Conservation (phyloP, 2,888 invertebrate genomes). For the Ganaspis brasiliensis region DNA sequence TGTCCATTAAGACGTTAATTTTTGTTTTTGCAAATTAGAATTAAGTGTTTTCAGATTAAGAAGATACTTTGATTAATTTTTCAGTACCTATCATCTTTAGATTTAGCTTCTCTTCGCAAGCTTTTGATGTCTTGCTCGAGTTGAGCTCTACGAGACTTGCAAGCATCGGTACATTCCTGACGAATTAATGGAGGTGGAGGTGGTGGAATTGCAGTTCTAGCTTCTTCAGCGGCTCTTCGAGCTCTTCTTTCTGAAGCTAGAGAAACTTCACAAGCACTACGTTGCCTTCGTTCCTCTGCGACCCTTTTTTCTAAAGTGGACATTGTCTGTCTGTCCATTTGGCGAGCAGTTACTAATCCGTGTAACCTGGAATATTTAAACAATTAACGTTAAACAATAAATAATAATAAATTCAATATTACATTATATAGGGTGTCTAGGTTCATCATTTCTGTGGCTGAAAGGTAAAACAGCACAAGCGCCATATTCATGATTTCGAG, state of each 20-base stretch:
- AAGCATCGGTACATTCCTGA: conserved; percentile 86
- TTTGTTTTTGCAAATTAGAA: too few relatives aligned
- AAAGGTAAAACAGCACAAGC: too few relatives aligned
- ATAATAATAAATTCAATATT: too few relatives aligned
- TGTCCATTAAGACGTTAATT: too few relatives aligned
- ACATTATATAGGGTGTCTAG: too few relatives aligned
- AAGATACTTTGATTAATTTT: too few relatives aligned
- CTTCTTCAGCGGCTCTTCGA: conserved; percentile 84
- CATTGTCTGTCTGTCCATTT: conserved; percentile 90
- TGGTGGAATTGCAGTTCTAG: conserved; percentile 75
- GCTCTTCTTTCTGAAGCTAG: conserved; percentile 88
- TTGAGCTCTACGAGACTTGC: conserved; percentile 85
- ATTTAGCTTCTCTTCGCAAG: conserved; percentile 85
- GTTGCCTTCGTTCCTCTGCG: conserved; percentile 91
- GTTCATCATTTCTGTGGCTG: too few relatives aligned
- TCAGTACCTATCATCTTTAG: conserved; percentile 85
- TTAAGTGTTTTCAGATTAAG: too few relatives aligned
- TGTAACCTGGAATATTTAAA: conserved; percentile 83
- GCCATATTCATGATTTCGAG: too few relatives aligned
- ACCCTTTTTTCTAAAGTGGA: conserved; percentile 90
- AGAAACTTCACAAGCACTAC: conserved; percentile 88
- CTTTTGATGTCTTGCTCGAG: conserved; percentile 87
- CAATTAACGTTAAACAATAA: too few relatives aligned
- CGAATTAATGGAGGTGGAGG: conserved; percentile 78
- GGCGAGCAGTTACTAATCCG: conserved; percentile 87